These are phyloP conservation scores for Spermophilus dauricus DNA, from an alignment of 2,113 vertebrate genomes.

Conservation along the genomic window DNA sequence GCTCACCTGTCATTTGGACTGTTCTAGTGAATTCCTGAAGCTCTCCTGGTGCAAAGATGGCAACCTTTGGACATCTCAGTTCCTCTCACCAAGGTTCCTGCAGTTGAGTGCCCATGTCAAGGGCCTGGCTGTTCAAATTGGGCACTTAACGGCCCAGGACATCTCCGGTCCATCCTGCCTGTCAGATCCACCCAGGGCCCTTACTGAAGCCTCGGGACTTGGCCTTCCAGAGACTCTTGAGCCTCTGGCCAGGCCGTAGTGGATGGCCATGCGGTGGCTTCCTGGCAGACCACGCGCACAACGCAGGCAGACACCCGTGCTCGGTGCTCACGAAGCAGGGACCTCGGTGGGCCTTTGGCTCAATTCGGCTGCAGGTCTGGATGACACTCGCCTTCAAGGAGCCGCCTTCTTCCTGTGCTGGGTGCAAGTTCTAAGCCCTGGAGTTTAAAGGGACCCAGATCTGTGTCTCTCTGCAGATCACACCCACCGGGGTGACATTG, in stretches of 20 bases:
- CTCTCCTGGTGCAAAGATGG: background rate
- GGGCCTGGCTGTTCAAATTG: background rate
- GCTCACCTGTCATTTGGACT: background rate
- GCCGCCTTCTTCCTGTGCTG: background rate
- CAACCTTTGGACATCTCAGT: background rate
- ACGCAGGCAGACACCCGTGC: background rate
- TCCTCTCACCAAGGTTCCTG: background rate
- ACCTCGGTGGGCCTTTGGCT: background rate
- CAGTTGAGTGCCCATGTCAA: background rate
- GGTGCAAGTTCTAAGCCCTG: background rate
- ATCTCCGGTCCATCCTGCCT: background rate
- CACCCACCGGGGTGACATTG: background rate
- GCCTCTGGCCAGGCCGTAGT: background rate
- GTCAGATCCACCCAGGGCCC: background rate
- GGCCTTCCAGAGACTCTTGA: background rate
- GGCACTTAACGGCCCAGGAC: background rate
- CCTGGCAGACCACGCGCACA: no score
- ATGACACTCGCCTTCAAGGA: background rate
- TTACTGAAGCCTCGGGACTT: background rate
- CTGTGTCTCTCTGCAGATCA: background rate
- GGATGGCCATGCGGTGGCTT: background rate
- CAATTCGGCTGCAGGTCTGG: background rate
- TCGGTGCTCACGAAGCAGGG: rapidly evolving
- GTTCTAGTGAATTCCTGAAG: background rate
- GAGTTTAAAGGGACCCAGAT: no score